Conservation (phyloP, 2,888 invertebrate species). For the Drosophila nigritarsus region DNA sequence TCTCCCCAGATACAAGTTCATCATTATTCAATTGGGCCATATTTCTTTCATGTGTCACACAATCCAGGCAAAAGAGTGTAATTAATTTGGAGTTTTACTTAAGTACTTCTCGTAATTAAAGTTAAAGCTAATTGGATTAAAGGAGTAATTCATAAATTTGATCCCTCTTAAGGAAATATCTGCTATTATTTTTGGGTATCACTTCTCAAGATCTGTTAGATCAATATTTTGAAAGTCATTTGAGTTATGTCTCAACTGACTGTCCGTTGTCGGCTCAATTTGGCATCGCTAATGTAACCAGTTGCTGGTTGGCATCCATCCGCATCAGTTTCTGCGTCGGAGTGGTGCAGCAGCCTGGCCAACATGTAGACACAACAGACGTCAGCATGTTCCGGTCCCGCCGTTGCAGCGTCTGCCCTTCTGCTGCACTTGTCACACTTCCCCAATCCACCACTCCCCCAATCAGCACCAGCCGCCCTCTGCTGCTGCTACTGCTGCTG, state of each 20-base stretch:
- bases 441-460: not conserved
- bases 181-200: not conserved
- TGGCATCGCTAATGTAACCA: constrained; percentile 56
- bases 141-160: not conserved
- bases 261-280: constrained; percentile 43
- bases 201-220: not conserved
- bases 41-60: not conserved
- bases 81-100: not conserved
- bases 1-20: too few species aligned
- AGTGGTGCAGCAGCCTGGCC: constrained; percentile 61
- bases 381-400: constrained; percentile 49
- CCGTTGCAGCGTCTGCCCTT: constrained; percentile 16
- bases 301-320: constrained; percentile 45
- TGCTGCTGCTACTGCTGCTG: not conserved
- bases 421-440: constrained; percentile 1
- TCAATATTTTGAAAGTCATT: constrained; percentile 3
- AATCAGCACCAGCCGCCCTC: not conserved
- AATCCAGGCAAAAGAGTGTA: not conserved
- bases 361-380: constrained; percentile 58
- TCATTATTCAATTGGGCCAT: not conserved
- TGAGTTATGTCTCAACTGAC: constrained; percentile 1
- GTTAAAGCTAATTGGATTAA: not conserved
- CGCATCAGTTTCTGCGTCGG: constrained; percentile 49
- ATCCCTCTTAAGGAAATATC: too few species aligned
- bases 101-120: not conserved